Percentiles rank a stretch among this genome's conserved stretches.
Conservation (phyloP, 2,113 vertebrate genomes). For the Egretta garzetta region DNA sequence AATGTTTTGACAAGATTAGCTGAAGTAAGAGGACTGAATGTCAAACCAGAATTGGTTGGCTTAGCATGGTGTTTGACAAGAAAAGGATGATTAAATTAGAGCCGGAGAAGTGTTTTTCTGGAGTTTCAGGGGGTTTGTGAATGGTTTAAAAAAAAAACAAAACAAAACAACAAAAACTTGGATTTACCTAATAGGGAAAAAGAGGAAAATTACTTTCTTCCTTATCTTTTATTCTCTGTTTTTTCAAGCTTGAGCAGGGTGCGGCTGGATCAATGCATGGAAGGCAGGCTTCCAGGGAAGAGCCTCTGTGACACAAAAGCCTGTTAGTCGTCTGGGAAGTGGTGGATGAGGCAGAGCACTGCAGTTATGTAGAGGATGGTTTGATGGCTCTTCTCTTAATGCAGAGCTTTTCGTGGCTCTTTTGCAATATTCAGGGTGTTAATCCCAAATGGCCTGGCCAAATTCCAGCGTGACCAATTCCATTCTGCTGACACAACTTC, state of each 20-base stretch:
- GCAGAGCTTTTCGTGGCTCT: background rate
- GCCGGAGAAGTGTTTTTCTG: background rate
- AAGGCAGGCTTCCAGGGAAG: background rate
- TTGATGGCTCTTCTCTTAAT: background rate
- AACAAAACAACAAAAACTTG: background rate
- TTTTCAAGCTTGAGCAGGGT: background rate
- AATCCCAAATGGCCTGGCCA: constrained; percentile 25
- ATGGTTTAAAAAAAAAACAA: background rate
- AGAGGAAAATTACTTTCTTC: constrained; percentile 19
- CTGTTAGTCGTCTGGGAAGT: background rate
- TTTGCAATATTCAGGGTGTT: background rate
- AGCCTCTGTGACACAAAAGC: background rate
- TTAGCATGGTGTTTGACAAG: background rate
- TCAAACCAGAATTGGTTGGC: background rate
- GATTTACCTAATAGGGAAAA: background rate
- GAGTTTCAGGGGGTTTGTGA: background rate
- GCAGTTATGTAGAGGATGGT: background rate
- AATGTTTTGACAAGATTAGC: background rate
- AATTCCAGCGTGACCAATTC: background rate
- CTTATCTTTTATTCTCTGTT: background rate
- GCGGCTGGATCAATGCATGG: background rate
- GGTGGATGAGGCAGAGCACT: background rate
- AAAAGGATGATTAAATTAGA: background rate
- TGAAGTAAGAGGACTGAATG: background rate
- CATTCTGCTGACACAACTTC: background rate